Conservation (phyloP, 2,888 invertebrate genomes). For the Idaea straminata region DNA sequence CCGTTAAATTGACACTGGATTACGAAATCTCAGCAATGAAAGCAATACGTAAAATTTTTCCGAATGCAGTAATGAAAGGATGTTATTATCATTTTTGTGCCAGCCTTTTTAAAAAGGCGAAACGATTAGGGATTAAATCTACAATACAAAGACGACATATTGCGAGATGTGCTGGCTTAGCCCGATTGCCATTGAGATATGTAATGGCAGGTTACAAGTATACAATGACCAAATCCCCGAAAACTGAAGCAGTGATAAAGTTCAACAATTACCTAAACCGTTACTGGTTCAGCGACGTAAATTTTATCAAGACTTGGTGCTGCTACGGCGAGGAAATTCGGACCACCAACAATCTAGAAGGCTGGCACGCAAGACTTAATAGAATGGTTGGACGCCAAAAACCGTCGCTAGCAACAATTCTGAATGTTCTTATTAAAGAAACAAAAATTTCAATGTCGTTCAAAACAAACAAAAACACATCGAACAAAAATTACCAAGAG, state of each 20-base stretch:
- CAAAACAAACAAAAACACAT: not conserved
- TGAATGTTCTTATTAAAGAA: conserved; percentile 8
- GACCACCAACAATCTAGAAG: conserved; percentile 16
- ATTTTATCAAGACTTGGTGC: conserved; percentile 18
- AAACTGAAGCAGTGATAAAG: conserved; percentile 13
- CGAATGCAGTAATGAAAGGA: not conserved
- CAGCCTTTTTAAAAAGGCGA: conserved; percentile 18
- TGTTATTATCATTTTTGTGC: conserved; percentile 14
- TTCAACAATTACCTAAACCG: conserved; percentile 16
- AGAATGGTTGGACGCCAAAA: conserved; percentile 11
- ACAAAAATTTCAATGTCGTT: conserved; percentile 8
- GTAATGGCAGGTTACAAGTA: conserved; percentile 12
- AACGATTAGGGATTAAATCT: conserved; percentile 11
- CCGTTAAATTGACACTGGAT: not conserved
- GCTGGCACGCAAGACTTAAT: conserved; percentile 12
- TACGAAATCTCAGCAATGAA: conserved; percentile 1
- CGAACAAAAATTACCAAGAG: conserved; percentile 6
- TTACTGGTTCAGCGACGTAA: conserved; percentile 13
- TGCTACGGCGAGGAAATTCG: conserved; percentile 16
- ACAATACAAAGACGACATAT: conserved; percentile 9
- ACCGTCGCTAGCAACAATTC: conserved; percentile 11
- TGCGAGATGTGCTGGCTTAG: conserved; percentile 2
- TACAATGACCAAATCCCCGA: conserved; percentile 17
- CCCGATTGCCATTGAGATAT: conserved; percentile 1
- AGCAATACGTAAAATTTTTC: not conserved